These are phyloP conservation scores for Botrylloides violaceus DNA, from an alignment of 23 tunicate genomes.

Conservation along the genomic window DNA sequence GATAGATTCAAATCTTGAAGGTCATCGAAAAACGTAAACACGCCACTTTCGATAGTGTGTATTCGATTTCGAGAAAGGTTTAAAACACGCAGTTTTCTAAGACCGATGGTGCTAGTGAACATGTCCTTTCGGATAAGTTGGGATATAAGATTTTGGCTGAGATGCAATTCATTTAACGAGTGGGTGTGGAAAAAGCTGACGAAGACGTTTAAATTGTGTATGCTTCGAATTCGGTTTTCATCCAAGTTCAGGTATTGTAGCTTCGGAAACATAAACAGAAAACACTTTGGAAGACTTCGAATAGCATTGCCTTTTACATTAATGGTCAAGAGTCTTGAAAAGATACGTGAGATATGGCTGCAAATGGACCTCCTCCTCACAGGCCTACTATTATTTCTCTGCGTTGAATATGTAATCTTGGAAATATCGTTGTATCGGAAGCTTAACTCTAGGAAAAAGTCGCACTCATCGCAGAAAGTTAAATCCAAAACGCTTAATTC, in stretches of 20 bases:
- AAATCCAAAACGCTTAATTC: slow-evolving; percentile 26
- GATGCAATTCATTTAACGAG: slow-evolving; percentile 41
- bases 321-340: slow-evolving; percentile 29
- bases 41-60: slow-evolving; percentile 27
- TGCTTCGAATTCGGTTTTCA: slow-evolving; percentile 32
- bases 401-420: background rate
- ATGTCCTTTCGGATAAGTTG: slow-evolving; percentile 28
- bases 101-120: slow-evolving; percentile 26
- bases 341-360: slow-evolving; percentile 17
- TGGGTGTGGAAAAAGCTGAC: slow-evolving; percentile 20
- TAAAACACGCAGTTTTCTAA: slow-evolving; percentile 28
- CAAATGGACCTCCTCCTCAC: slow-evolving; percentile 4
- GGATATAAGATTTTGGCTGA: slow-evolving; percentile 33
- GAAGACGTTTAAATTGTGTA: slow-evolving; percentile 38
- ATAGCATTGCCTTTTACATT: slow-evolving; percentile 57
- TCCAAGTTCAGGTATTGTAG: slow-evolving; percentile 42
- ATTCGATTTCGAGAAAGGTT: slow-evolving; percentile 52
- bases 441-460: slow-evolving; percentile 54
- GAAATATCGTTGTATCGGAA: slow-evolving; percentile 61
- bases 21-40: slow-evolving; percentile 51
- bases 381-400: background rate
- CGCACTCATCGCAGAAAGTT: slow-evolving; percentile 34
- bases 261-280: slow-evolving; percentile 39
- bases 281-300: slow-evolving; percentile 56
- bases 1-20: slow-evolving; percentile 26